Evolutionary conservation across 2,113 vertebrate genomes (phyloP).

Genomic region (Tachycineta bicolor): DNA sequence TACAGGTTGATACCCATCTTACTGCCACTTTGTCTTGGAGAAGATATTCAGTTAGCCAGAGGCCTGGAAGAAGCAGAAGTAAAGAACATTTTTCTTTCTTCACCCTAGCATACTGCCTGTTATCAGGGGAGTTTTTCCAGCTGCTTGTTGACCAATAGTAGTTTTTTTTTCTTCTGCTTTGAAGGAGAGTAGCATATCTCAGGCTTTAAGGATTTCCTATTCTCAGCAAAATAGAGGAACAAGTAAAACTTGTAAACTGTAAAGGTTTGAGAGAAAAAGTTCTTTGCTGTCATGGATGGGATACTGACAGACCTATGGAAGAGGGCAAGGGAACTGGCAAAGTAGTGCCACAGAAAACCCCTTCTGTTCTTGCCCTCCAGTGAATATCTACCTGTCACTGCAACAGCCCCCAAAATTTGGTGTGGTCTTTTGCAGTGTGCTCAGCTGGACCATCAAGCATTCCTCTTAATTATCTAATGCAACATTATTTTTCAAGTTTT

Average conservation of each 20-base stretch:
- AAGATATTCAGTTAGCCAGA: neutral
- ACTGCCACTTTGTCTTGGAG: neutral
- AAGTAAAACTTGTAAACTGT: neutral
- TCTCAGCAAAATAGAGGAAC: neutral
- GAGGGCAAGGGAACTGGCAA: neutral
- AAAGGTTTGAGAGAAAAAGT: neutral
- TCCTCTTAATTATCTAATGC: neutral
- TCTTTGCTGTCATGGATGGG: neutral
- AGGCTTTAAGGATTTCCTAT: neutral
- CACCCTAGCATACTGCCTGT: neutral
- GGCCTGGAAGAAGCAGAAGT: neutral
- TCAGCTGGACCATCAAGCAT: neutral
- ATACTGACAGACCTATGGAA: neutral
- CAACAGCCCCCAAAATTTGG: neutral
- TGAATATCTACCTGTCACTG: neutral
- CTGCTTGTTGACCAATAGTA: neutral
- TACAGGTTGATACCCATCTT: neutral
- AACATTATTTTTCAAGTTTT: neutral
- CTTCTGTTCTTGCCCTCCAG: neutral
- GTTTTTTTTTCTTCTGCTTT: neutral
- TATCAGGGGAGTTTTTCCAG: neutral
- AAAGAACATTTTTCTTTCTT: neutral
- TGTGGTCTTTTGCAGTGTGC: neutral
- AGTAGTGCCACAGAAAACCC: neutral
- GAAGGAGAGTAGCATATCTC: neutral